These are phyloP conservation scores for Carlito syrichta DNA, from an alignment of 2,113 vertebrate genomes.

Conservation along the genomic window DNA sequence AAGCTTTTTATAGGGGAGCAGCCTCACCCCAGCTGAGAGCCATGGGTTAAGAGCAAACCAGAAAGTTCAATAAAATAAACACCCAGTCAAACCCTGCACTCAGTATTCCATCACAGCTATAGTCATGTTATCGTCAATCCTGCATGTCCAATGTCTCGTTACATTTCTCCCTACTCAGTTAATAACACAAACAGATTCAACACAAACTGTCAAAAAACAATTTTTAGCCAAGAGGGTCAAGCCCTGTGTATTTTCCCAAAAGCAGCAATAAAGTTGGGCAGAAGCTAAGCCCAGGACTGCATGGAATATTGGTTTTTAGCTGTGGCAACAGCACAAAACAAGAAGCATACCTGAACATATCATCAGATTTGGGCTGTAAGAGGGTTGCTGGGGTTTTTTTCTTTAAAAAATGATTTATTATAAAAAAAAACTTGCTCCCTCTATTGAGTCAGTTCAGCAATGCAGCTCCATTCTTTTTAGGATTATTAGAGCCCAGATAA, in stretches of 20 bases:
- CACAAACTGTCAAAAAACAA: conserved; percentile 37
- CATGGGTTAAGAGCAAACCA: not conserved
- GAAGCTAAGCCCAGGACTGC: not conserved
- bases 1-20: not conserved
- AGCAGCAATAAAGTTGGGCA: not conserved
- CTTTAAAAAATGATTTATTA: conserved; percentile 60
- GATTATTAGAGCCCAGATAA: not conserved
- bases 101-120: not conserved
- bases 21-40: not conserved
- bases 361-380: conserved; percentile 28
- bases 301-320: not conserved
- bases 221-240: not conserved
- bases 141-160: not conserved
- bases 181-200: conserved; percentile 43
- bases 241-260: not conserved
- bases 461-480: not conserved
- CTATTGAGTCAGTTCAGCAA: conserved; percentile 37
- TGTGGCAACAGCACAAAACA: not conserved
- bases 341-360: not conserved
- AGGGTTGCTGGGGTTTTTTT: conserved; percentile 11
- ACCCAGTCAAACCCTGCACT: not conserved
- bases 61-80: conserved; percentile 28
- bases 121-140: not conserved
- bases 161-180: conserved; percentile 3
- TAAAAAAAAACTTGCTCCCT: conserved; percentile 59